phyloP scores from a whole-genome alignment of 2,113 vertebrate genomes.

The Phalacrocorax aristotelis region DNA sequence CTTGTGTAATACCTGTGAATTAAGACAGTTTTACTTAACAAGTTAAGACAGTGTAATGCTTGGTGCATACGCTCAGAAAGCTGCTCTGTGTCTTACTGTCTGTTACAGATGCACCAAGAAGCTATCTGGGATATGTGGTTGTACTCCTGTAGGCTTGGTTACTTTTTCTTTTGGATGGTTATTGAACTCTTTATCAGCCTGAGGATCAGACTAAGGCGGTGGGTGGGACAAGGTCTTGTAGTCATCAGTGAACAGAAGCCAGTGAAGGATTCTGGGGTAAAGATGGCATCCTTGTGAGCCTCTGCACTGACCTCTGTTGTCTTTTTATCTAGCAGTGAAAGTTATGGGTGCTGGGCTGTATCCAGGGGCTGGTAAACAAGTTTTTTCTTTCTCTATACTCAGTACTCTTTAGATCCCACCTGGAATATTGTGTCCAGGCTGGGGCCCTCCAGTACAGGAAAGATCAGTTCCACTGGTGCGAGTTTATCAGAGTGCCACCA shows the following conservation, averaged over 20 bases:
- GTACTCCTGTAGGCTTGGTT: neutral
- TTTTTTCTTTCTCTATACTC: neutral
- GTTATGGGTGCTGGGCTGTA: neutral
- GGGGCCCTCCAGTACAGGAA: neutral
- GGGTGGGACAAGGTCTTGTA: neutral
- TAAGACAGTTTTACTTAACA: neutral
- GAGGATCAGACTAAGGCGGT: neutral
- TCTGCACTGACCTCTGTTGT: neutral
- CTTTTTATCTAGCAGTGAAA: neutral
- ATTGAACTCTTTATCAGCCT: neutral
- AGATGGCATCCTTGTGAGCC: neutral
- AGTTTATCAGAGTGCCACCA: neutral
- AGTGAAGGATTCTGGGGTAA: neutral
- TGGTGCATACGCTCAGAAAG: fast-evolving
- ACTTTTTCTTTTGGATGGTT: neutral
- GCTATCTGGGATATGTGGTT: neutral
- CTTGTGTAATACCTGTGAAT: neutral
- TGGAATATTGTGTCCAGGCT: neutral
- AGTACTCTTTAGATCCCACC: neutral
- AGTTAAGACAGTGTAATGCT: neutral
- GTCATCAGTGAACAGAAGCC: neutral
- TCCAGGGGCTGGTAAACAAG: neutral
- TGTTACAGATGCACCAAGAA: neutral
- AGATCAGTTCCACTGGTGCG: neutral
- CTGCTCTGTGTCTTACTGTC: neutral